Evolutionary conservation across 2,888 invertebrate genomes (phyloP).

Genomic region (Pollenia griseotomentosa): DNA sequence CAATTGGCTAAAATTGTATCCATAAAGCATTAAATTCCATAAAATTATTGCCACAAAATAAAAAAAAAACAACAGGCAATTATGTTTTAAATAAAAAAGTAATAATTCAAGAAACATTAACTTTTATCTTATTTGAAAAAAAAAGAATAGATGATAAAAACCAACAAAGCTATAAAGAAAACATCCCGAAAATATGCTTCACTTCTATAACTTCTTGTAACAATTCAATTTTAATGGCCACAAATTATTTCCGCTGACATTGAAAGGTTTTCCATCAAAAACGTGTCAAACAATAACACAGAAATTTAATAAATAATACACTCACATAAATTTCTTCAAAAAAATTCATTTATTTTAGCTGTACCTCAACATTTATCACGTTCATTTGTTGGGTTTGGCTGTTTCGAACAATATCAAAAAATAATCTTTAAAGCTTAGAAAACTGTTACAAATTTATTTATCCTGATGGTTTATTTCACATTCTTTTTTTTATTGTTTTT

Average conservation of each 20-base stretch:
- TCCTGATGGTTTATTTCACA: conserved; percentile 22
- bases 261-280: conserved; percentile 50
- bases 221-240: conserved; percentile 22
- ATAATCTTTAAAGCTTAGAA: conserved; percentile 25
- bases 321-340: conserved; percentile 21
- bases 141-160: not conserved
- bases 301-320: conserved; percentile 41
- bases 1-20: conserved; percentile 78
- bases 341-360: conserved; percentile 19
- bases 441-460: conserved; percentile 40
- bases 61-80: not conserved
- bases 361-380: conserved; percentile 48
- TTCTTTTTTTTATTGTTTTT: not conserved
- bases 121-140: conserved; percentile 21
- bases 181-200: conserved; percentile 14
- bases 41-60: conserved; percentile 44
- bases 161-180: not conserved
- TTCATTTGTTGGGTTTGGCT: not conserved
- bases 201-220: conserved; percentile 19
- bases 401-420: conserved; percentile 1
- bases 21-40: conserved; percentile 69
- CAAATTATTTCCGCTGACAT: conserved; percentile 11
- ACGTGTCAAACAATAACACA: conserved; percentile 51
- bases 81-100: not conserved
- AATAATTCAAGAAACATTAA: conserved; percentile 29